phyloP scores from a whole-genome alignment of 2,113 vertebrate species.

The Lasiurus borealis region DNA sequence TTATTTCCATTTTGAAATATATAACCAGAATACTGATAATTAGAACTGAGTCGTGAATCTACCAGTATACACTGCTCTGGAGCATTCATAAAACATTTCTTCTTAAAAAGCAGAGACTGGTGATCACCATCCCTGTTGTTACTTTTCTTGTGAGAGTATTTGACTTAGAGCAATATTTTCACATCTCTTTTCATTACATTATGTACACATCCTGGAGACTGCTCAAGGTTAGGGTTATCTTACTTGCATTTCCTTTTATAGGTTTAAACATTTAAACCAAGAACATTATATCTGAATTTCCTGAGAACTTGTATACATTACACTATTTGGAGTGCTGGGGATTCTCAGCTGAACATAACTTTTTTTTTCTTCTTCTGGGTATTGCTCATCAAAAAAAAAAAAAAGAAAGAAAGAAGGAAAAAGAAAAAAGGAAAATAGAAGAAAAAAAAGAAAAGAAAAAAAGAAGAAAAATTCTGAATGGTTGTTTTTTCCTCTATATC shows the following conservation, averaged over 20 bases:
- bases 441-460: background rate
- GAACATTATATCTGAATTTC: background rate
- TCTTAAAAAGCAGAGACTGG: background rate
- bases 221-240: background rate
- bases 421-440: background rate
- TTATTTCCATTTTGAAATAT: slow-evolving; percentile 44
- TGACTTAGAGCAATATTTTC: background rate
- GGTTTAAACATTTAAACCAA: slow-evolving; percentile 19
- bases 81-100: background rate
- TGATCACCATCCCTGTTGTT: background rate
- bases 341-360: background rate
- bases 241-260: background rate
- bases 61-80: background rate
- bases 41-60: background rate
- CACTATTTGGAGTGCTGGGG: background rate
- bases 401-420: background rate
- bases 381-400: background rate
- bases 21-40: background rate
- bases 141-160: background rate
- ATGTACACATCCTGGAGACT: background rate
- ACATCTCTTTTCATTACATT: background rate
- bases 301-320: background rate
- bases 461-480: background rate
- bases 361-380: background rate
- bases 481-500: background rate